Base-by-base conservation (phyloP, 2,113 vertebrate genomes). In the Colistium nudipinnis region DNA sequence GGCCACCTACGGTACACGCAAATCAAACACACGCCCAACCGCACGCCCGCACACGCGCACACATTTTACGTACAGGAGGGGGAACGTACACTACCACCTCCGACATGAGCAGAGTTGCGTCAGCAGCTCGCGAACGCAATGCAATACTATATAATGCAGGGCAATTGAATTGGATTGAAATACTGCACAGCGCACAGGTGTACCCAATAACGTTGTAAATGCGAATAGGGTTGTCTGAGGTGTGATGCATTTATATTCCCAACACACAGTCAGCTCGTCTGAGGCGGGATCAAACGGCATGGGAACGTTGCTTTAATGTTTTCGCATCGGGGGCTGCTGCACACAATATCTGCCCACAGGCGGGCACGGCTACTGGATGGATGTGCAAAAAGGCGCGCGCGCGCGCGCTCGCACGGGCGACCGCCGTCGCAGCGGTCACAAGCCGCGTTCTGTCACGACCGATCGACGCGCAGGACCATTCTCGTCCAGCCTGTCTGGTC, bases 281-380 rank as follows among this genome's bases (percentile, higher is more conserved):
- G 62, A 71, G 45, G 55, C 30, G 45, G 65, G 81, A 89, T 87
- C 83, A 87, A 89, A 87, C 71, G 66, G 83, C 71, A 76, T 76
- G 48, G 62, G 67, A 62, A 47, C 35, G 2, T 19, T 39, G 64
- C 73, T 82, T 87, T 82, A 80, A 89, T 81, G 56, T 86, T 52
- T 79, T 66, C 41, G 10, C 74, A 64, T 62, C 75, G 54, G 62
- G 67, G n/a, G 62, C 63, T 74, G 76, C 78, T 62, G 35, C 62
- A 67, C 68, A 75, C 63, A 62, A 63, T 51, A 56, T 57, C 36
- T 69, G 39, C 49, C 44, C 41, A 72, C 35, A 76, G 83, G 64
- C 55, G 43, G 25, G 19, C 20, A 4, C 4, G 25, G 38, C 4
- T 19, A 54, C 14, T 19, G 35, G 12, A 10, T 36, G 52, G 39